A percentile compares a stretch with the other conserved stretches of the same genome.
These are phyloP conservation scores for Haliclona indistincta DNA, from an alignment of 37 sponge, comb jelly and placozoan species.

Conservation along the genomic window DNA sequence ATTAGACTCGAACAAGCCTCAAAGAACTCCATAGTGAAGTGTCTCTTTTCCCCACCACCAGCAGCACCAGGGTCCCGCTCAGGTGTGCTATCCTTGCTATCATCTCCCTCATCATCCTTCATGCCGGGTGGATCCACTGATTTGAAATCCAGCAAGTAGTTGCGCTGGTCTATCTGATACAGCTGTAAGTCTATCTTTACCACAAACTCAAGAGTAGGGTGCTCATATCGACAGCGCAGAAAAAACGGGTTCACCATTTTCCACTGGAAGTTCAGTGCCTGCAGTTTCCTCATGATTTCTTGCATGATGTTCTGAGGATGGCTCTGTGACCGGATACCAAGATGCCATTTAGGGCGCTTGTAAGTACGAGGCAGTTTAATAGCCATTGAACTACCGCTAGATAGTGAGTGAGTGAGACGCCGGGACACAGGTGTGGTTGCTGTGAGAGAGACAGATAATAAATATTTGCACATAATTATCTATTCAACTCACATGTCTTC, in stretches of 20 bases:
- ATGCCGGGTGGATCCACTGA: conserved; percentile 35
- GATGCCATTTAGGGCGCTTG: conserved; percentile 87
- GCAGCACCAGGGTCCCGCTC: not conserved
- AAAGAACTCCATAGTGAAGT: conserved; percentile 83
- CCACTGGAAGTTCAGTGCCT: conserved; percentile 79
- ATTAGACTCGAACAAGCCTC: conserved; percentile 76
- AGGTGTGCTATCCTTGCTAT: not conserved
- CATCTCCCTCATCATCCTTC: not conserved
- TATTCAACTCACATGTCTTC: too few relatives aligned
- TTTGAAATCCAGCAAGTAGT: conserved; percentile 88
- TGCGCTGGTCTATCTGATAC: conserved; percentile 79
- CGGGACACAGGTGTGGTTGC: too few relatives aligned
- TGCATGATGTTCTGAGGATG: conserved; percentile 92
- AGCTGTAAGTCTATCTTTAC: conserved; percentile 86
- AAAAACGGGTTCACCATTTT: conserved; percentile 75
- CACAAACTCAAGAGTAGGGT: conserved; percentile 4
- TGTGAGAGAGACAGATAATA: too few relatives aligned
- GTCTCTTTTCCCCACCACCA: conserved; percentile 7
- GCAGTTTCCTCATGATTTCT: conserved; percentile 83
- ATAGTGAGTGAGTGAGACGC: too few relatives aligned
- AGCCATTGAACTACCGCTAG: not conserved
- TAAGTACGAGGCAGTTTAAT: conserved; percentile 4
- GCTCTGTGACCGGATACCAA: conserved; percentile 82
- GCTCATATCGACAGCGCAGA: conserved; percentile 42
- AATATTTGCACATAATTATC: too few relatives aligned